These are phyloP conservation scores for Corvus cornix DNA, from an alignment of 2,113 vertebrate genomes.

Conservation along the genomic window DNA sequence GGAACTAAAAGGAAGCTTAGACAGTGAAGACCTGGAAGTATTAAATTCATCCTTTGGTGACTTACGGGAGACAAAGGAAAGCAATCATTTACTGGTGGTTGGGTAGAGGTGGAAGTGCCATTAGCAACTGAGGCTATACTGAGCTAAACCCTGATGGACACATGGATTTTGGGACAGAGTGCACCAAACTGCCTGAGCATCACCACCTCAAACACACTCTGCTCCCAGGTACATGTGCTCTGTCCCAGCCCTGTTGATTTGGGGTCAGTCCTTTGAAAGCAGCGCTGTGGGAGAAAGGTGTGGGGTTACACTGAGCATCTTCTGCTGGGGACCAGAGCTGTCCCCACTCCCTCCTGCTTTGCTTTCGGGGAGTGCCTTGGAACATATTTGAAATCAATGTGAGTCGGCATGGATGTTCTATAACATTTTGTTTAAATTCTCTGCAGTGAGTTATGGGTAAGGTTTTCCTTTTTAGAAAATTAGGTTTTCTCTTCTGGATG, in stretches of 20 bases:
- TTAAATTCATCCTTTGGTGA: slow-evolving; percentile 13
- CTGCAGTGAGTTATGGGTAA: slow-evolving; percentile 36
- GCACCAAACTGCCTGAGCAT: neutral
- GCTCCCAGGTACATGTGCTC: neutral
- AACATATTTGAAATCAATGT: slow-evolving; percentile 45
- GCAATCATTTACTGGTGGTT: neutral
- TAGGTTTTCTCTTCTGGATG: slow-evolving; percentile 34
- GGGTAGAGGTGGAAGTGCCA: neutral
- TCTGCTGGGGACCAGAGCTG: neutral
- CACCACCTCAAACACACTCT: neutral
- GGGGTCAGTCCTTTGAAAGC: neutral
- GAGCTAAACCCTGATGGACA: neutral
- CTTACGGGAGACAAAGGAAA: neutral
- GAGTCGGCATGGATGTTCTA: neutral
- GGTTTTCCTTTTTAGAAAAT: slow-evolving; percentile 54
- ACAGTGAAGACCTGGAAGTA: slow-evolving; percentile 29
- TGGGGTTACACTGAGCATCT: neutral
- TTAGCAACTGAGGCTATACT: accelerated
- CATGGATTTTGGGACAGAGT: neutral
- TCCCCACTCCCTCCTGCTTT: neutral
- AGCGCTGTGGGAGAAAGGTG: neutral
- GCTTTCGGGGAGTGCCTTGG: neutral
- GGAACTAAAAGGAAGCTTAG: slow-evolving; percentile 45
- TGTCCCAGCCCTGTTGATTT: accelerated
- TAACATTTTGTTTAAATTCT: slow-evolving; percentile 46